These are phyloP conservation scores for Berghia stephanieae DNA, from an alignment of 1,140 invertebrate genomes.

Conservation along the genomic window DNA sequence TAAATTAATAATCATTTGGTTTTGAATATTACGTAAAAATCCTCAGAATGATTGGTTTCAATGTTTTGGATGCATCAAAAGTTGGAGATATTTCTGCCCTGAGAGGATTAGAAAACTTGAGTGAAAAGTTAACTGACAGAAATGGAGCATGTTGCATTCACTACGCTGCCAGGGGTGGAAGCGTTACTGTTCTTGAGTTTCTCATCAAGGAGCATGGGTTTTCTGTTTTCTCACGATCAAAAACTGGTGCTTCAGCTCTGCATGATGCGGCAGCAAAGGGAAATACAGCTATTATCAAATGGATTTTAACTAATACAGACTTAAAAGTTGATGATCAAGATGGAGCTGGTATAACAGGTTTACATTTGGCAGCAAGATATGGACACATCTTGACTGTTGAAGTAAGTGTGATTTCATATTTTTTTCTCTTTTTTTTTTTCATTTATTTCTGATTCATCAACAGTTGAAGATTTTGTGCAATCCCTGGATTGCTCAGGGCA, in stretches of 20 bases:
- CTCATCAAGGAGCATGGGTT: constrained; percentile 56
- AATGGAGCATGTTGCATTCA: constrained; percentile 66
- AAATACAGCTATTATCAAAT: constrained; percentile 62
- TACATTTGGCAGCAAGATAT: constrained; percentile 69
- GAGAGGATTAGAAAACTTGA: constrained; percentile 18
- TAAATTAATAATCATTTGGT: too few species aligned
- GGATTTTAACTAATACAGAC: constrained; percentile 62
- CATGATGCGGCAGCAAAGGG: constrained; percentile 69
- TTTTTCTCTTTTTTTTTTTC: too few species aligned
- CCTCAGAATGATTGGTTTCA: constrained; percentile 16
- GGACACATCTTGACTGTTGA: constrained; percentile 70
- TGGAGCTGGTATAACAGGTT: constrained; percentile 63
- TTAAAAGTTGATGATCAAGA: constrained; percentile 64
- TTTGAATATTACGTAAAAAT: too few species aligned
- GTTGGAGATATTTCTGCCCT: constrained; percentile 23
- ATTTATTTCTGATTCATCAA: too few species aligned
- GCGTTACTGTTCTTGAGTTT: constrained; percentile 57
- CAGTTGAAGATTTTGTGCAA: too few species aligned
- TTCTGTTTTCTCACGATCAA: constrained; percentile 47
- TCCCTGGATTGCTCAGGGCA: too few species aligned
- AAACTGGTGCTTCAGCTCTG: constrained; percentile 64
- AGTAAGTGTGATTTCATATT: too few species aligned
- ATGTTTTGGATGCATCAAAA: constrained; percentile 18
- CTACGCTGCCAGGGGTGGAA: constrained; percentile 66
- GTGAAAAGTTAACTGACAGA: constrained; percentile 48